Evolutionary conservation across 2,888 invertebrate species (phyloP).

Genomic region (Tetranychus piercei): DNA sequence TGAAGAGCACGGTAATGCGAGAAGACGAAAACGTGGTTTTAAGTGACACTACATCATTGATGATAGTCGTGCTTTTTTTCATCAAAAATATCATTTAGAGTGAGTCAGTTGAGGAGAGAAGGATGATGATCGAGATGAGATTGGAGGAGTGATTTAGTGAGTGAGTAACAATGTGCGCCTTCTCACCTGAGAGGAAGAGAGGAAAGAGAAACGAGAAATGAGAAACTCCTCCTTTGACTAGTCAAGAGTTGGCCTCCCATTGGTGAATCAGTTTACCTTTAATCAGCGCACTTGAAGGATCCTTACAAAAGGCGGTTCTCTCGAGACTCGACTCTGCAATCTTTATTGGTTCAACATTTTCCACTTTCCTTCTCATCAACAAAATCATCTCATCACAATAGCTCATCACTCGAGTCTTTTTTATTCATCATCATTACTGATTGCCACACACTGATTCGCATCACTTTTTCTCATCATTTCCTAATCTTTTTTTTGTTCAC

Average conservation of each 20-base stretch:
- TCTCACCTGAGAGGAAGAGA: background rate
- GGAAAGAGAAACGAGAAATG: background rate
- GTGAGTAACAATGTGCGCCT: background rate
- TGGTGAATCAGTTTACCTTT: background rate
- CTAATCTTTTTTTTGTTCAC: background rate
- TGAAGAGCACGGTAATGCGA: background rate
- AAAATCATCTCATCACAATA: background rate
- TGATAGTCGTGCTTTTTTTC: background rate
- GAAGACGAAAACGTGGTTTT: background rate
- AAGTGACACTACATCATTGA: background rate
- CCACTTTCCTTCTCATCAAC: conserved; percentile 14
- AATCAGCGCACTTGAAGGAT: background rate
- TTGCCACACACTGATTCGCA: background rate
- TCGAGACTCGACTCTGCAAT: background rate
- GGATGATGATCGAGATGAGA: background rate
- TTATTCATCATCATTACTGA: background rate
- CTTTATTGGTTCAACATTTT: conserved; percentile 9
- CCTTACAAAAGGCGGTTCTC: background rate
- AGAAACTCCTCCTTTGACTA: background rate
- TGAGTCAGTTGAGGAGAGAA: background rate
- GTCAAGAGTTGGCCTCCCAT: background rate
- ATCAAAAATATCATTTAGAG: background rate
- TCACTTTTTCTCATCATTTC: background rate
- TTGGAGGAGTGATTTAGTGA: background rate
- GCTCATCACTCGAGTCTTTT: background rate